These are phyloP conservation scores for Micoletzkya japonica DNA, from an alignment of 2,888 invertebrate species.

Conservation along the genomic window DNA sequence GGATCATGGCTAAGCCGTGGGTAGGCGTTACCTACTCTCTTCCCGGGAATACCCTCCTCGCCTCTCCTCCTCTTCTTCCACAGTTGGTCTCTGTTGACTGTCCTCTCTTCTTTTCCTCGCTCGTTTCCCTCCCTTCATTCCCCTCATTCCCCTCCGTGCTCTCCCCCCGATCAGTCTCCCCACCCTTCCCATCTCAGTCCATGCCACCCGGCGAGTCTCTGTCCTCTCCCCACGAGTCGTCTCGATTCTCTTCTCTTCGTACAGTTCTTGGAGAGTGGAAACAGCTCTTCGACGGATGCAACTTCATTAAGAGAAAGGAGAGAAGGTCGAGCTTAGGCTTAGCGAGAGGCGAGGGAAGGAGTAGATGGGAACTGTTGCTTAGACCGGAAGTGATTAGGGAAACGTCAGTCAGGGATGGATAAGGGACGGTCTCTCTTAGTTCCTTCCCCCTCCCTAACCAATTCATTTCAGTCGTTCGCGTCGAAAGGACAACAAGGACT, in stretches of 20 bases:
- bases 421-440: too few relatives aligned
- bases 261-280: constrained; percentile 45
- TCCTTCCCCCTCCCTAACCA: too few relatives aligned
- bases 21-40: neutral
- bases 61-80: neutral
- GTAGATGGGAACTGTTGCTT: neutral
- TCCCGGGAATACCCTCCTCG: neutral
- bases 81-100: too few relatives aligned
- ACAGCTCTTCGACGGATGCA: constrained; percentile 46
- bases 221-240: constrained; percentile 1
- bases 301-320: constrained; percentile 46
- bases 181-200: neutral
- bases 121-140: neutral
- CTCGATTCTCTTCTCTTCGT: constrained; percentile 34
- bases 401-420: too few relatives aligned
- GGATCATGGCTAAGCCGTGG: neutral
- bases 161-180: neutral
- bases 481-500: constrained; percentile 39
- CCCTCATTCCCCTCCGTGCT: too few relatives aligned
- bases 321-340: constrained; percentile 26
- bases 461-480: constrained; percentile 44
- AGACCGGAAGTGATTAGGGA: too few relatives aligned
- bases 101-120: too few relatives aligned
- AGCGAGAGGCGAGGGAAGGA: neutral
- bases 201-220: constrained; percentile 23